Base-by-base conservation (phyloP, 2,888 invertebrate genomes). In the Taenaris catops region DNA sequence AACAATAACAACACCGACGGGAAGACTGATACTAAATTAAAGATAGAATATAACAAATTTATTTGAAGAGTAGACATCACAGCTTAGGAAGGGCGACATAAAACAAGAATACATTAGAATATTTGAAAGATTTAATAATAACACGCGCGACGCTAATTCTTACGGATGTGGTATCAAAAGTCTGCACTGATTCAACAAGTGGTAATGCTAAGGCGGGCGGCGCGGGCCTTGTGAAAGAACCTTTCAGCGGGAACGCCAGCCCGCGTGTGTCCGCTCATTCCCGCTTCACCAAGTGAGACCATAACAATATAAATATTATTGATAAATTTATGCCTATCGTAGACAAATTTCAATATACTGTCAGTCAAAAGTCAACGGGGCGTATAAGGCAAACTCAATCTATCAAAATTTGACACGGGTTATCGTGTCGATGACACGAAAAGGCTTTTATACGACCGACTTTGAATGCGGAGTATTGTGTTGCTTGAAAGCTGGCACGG, bases 351-450 rank as follows among this genome's bases (percentile, higher is more conserved):
- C 37, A 34, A 48, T 41, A 44, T 46, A 44, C 47, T 48, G 44
- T 53, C 55, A 51, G 38, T 51, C 42, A 58, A 58, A 62, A 64
- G 69, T 69, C 70, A 70, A 64, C 63, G 63, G 61, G 49, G 53
- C 58, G 53, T 53, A 57, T 42, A 53, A 55, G 51, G 59, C 48
- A 64, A 72, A 73, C 60, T 56, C 63, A 73, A 80, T 84, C 67
- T 64, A 81, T 84, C 81, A 80, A 65, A 64, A 63, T 71, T 73
- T 80, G 84, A 81, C 75, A 59, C 53, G 70, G 80, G 80, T 74
- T 61, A 53, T 58, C 57, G 57, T 55, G 48, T 56, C 62, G 55
- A 63, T 70, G 79, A 80, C 80, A 81, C 53, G 70, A 62, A 73
- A 81, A 80, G 52, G 71, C 79, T 81, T 73, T 79, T 65, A 70